phyloP scores from a whole-genome alignment of 2,888 invertebrate genomes.

The Drosophila emarginata region DNA sequence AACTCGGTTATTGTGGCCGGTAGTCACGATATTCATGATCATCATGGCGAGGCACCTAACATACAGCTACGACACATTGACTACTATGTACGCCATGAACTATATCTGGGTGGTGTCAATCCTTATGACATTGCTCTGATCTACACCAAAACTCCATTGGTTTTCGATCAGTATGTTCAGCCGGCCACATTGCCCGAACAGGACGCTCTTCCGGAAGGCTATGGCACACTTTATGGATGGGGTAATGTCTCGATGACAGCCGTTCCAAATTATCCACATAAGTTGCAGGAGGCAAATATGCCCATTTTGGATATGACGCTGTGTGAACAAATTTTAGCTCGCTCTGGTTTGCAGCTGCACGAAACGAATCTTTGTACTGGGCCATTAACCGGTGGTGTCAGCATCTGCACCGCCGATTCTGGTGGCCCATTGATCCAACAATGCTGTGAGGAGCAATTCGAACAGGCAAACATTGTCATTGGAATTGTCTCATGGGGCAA shows the following conservation, averaged over 20 bases:
- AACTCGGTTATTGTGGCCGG: slow-evolving; percentile 80
- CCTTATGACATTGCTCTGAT: slow-evolving; percentile 81
- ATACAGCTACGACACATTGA: slow-evolving; percentile 79
- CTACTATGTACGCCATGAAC: slow-evolving; percentile 76
- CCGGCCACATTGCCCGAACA: slow-evolving; percentile 75
- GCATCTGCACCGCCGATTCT: slow-evolving; percentile 81
- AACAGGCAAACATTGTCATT: slow-evolving; percentile 73
- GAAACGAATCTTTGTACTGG: slow-evolving; percentile 81
- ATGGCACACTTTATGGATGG: slow-evolving; percentile 81
- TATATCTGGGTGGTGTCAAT: slow-evolving; percentile 79
- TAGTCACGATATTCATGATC: slow-evolving; percentile 77
- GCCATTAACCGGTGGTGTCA: slow-evolving; percentile 79
- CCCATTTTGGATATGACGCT: slow-evolving; percentile 76
- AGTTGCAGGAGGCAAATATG: slow-evolving; percentile 77
- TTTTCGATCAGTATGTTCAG: slow-evolving; percentile 75
- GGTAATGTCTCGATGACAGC: slow-evolving; percentile 81
- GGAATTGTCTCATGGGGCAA: slow-evolving; percentile 84
- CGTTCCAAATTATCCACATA: slow-evolving; percentile 77
- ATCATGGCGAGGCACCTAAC: slow-evolving; percentile 51
- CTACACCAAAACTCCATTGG: slow-evolving; percentile 76
- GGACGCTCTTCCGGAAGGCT: slow-evolving; percentile 70
- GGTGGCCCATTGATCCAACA: slow-evolving; percentile 81
- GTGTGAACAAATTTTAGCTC: slow-evolving; percentile 78
- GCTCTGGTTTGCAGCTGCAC: slow-evolving; percentile 74
- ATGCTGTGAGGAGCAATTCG: slow-evolving; percentile 63